A percentile compares a stretch with the other conserved stretches of the same genome.
These are phyloP conservation scores for Drosophila setosimentum DNA, from an alignment of 2,888 invertebrate genomes.

Conservation along the genomic window DNA sequence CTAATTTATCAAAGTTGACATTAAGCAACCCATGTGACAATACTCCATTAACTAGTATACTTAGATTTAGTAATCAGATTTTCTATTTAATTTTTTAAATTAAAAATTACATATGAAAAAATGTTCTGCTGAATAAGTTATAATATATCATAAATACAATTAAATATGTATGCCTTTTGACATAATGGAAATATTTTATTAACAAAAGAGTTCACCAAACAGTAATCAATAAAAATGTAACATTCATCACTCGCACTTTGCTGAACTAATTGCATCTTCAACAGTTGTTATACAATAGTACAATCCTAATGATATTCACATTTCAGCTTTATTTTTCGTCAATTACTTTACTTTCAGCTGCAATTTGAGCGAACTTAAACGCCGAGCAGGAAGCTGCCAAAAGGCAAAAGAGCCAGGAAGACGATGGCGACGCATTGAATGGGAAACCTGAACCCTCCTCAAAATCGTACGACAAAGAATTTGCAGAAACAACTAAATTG, in stretches of 20 bases:
- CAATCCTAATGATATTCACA: slow-evolving; percentile 2
- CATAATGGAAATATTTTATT: background rate
- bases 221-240: background rate
- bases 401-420: slow-evolving; percentile 8
- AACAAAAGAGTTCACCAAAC: background rate
- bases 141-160: background rate
- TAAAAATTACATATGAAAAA: too few relatives aligned
- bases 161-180: background rate
- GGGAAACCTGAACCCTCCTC: slow-evolving; percentile 37
- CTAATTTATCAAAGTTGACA: slow-evolving; percentile 2
- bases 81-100: too few relatives aligned
- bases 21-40: background rate
- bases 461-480: slow-evolving; percentile 41
- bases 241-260: background rate
- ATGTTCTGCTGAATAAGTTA: background rate
- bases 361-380: slow-evolving; percentile 23
- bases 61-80: background rate
- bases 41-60: background rate
- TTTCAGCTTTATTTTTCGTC: slow-evolving; percentile 45
- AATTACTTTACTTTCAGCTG: slow-evolving; percentile 42
- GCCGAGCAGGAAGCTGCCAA: background rate
- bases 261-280: background rate
- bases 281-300: background rate
- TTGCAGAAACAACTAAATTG: slow-evolving; percentile 13
- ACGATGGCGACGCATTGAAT: background rate